Evolutionary conservation across 2,113 vertebrate genomes (phyloP).

Genomic region (Falco punctatus): DNA sequence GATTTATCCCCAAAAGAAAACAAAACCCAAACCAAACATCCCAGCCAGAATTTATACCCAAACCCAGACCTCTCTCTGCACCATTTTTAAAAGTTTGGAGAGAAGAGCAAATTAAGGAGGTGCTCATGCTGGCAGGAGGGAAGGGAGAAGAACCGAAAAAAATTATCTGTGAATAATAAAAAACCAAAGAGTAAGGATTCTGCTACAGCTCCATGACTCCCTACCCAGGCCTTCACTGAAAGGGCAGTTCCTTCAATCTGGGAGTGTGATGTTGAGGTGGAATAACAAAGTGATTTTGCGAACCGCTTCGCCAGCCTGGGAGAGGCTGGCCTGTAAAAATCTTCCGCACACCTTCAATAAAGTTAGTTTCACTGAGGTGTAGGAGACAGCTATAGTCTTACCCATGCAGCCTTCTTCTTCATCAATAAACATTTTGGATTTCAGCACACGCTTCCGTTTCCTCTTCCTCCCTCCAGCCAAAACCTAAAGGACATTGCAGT

Average conservation of each 20-base stretch:
- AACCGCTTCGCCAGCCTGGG: background rate
- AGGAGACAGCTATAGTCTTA: conserved; percentile 60
- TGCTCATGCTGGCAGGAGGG: background rate
- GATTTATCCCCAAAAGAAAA: background rate
- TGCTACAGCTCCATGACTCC: background rate
- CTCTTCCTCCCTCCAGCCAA: conserved; percentile 74
- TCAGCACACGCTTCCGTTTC: conserved; percentile 88
- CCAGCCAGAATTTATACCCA: background rate
- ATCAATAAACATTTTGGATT: conserved; percentile 84
- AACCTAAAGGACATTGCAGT: conserved; percentile 4
- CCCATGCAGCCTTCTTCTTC: conserved; percentile 87
- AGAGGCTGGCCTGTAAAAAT: background rate
- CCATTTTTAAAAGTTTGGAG: background rate
- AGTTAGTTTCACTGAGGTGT: background rate
- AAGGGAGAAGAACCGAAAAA: background rate
- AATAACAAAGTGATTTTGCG: background rate
- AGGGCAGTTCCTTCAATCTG: background rate
- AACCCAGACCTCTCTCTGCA: background rate
- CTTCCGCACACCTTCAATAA: background rate
- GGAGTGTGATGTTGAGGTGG: background rate
- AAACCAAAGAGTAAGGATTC: background rate
- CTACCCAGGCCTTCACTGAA: background rate
- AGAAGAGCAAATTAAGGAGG: background rate
- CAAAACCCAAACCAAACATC: background rate
- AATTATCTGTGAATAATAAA: background rate